Conservation (phyloP, 2,797 vertebrate species). For the Mus caroli region DNA sequence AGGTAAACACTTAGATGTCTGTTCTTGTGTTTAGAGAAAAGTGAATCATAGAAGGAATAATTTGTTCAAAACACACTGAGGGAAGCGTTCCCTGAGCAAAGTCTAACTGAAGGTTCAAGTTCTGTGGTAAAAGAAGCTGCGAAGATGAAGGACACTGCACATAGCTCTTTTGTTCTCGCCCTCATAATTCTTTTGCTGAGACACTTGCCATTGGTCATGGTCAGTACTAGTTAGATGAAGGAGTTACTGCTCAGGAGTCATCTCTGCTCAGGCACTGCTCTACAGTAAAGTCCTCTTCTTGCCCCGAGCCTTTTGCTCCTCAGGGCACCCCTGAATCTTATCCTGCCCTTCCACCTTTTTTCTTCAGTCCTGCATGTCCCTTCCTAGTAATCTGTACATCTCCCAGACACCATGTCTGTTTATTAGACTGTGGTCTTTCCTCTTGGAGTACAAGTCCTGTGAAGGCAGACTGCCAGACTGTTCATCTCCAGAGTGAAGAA, state of each 20-base stretch:
- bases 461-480: background rate
- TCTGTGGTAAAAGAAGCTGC: background rate
- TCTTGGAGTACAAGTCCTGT: background rate
- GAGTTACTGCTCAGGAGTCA: too few relatives aligned
- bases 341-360: background rate
- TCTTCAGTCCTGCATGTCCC: background rate
- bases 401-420: background rate
- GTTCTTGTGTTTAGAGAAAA: conserved; percentile 59
- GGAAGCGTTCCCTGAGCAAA: background rate
- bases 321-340: background rate
- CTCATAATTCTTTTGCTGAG: background rate
- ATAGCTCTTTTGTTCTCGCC: background rate
- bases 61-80: background rate
- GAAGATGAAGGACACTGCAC: background rate
- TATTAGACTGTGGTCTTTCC: background rate
- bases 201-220: background rate
- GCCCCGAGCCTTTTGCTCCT: background rate
- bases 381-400: background rate
- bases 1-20: conserved; percentile 30
- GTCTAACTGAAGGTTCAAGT: background rate
- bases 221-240: background rate
- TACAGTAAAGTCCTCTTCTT: background rate
- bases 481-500: background rate
- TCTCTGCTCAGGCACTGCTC: background rate
- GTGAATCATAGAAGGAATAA: conserved; percentile 43